A percentile compares a stretch with the other conserved stretches of the same genome.
phyloP scores from a whole-genome alignment of 2,797 vertebrate species.

The Todus mexicanus region DNA sequence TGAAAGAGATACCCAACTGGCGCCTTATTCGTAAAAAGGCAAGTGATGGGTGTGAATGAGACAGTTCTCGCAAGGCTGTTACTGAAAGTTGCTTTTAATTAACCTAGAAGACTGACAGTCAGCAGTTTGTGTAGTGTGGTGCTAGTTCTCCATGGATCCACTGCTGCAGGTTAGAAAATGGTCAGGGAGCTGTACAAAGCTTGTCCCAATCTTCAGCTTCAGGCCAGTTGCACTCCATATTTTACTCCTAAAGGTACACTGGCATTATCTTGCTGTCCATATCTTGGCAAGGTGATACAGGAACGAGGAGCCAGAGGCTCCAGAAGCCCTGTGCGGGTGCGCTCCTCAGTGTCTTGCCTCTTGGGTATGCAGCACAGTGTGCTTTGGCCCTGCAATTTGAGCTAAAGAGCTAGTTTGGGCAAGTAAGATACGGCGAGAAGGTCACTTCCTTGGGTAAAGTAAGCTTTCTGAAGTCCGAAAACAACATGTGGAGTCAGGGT shows the following conservation, averaged over 20 bases:
- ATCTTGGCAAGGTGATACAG: not conserved
- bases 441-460: not conserved
- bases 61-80: not conserved
- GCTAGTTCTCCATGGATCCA: not conserved
- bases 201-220: not conserved
- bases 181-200: not conserved
- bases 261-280: not conserved
- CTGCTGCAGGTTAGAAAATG: not conserved
- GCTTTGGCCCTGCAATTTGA: not conserved
- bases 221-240: not conserved
- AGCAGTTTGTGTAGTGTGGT: accelerated
- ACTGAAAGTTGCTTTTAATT: not conserved
- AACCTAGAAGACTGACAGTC: not conserved
- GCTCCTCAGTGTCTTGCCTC: not conserved
- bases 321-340: not conserved
- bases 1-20: not conserved
- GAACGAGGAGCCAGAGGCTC: not conserved
- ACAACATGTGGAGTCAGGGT: not conserved
- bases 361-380: not conserved
- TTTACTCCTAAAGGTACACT: accelerated
- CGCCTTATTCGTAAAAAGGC: not conserved
- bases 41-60: not conserved
- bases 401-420: not conserved
- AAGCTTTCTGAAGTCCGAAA: not conserved
- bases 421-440: not conserved